Conservation (phyloP, 2,888 invertebrate species). For the Cosmia pyralina region DNA sequence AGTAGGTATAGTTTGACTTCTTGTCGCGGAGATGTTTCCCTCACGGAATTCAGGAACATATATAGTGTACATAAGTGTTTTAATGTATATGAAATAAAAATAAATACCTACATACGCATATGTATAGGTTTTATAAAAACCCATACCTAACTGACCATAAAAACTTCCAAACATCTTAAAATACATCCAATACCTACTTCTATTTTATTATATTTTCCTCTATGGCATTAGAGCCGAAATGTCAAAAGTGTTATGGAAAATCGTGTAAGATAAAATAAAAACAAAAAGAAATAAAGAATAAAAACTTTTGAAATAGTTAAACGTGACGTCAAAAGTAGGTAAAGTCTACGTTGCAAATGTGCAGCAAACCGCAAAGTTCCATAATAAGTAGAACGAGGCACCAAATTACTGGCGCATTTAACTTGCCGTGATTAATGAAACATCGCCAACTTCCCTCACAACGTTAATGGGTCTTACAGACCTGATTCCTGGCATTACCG, state of each 20-base stretch:
- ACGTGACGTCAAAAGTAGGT: slow-evolving; percentile 50
- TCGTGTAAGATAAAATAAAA: too few species aligned
- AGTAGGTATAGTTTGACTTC: too few species aligned
- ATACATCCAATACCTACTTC: too few species aligned
- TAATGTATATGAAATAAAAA: too few species aligned
- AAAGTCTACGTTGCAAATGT: slow-evolving; percentile 60
- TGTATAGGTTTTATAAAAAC: too few species aligned
- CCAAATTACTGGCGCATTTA: slow-evolving; percentile 71
- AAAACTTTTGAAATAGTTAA: slow-evolving; percentile 31
- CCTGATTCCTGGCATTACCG: slow-evolving; percentile 33
- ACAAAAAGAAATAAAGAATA: neutral
- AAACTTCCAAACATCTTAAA: neutral
- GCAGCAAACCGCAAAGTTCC: slow-evolving; percentile 60
- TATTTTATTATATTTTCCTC: too few species aligned
- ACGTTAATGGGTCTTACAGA: slow-evolving; percentile 20
- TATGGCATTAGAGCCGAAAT: too few species aligned
- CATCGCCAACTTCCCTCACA: slow-evolving; percentile 62
- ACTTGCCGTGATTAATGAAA: slow-evolving; percentile 71
- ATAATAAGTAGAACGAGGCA: slow-evolving; percentile 57
- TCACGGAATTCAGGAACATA: too few species aligned
- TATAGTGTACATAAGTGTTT: too few species aligned
- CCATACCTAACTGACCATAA: neutral
- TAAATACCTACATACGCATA: too few species aligned
- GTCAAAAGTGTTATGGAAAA: too few species aligned
- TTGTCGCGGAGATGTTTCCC: too few species aligned